Evolutionary conservation across 2,113 vertebrate species (phyloP), one percentile per base, ranked within the genome.

Genomic region (Rallus limicola): DNA sequence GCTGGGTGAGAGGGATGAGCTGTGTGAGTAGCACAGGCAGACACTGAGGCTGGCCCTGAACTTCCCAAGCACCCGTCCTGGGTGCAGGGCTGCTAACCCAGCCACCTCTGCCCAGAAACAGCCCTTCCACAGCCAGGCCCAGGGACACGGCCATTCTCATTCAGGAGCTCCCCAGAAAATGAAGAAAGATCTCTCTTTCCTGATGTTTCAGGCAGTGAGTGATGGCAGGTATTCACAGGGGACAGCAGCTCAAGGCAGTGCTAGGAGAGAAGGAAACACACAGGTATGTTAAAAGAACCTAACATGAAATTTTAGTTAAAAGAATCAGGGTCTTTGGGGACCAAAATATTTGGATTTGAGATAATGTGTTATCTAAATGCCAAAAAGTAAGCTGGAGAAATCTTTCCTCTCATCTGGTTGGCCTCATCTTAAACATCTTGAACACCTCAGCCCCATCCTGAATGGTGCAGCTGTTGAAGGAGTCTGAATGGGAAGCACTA

Each of bases 181-280:
- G 1, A 75, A 74, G 56, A 78, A 75, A 74, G 56, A 78, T 3
- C 13, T 63, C 46, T 79, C 65, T 29, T 63, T 79, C 52, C 52
- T 55, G 26, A 36, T 0, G 0, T 19, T 46, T 48, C 58, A 63
- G 70, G 42, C 8, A 36, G 28, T 20, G n/a, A 59, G 21, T 56
- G 42, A 21, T 36, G n/a, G 17, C 34, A 67, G 19, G 20, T 46
- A 25, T 25, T 53, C 33, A n/a, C 44, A 34, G 59, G 29, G 46
- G 17, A 55, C 3, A 3, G 60, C 5, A 12, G 42, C 28, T 65
- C 1, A 3, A 82, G 55, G 64, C 0, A 0, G 63, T 1, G 0
- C 16, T 36, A 50, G 70, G 0, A 5, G 26, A 64, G 79, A 60
- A 78, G 24, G 23, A 85, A 92, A 58, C 28, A 10, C 25, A 70